phyloP scores from a whole-genome alignment of 2,888 invertebrate genomes.

The Andrena haemorrhoa region DNA sequence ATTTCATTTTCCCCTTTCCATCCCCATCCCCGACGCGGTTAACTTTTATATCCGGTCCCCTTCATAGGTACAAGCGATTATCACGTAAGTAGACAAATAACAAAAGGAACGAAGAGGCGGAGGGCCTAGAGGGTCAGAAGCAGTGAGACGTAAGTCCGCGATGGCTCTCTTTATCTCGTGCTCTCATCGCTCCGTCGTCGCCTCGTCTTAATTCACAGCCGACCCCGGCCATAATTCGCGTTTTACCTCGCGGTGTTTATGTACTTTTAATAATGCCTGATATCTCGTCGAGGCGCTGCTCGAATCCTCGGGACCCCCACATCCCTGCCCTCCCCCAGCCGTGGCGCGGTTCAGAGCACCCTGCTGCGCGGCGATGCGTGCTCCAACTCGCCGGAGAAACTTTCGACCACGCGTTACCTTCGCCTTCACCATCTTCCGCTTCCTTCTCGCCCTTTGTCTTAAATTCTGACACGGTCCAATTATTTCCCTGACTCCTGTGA shows the following conservation, averaged over 20 bases:
- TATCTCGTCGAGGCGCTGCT: slow-evolving; percentile 76
- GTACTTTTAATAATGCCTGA: slow-evolving; percentile 84
- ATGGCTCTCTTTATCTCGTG: slow-evolving; percentile 75
- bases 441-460: not conserved
- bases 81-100: slow-evolving; percentile 20
- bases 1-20: not conserved
- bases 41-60: not conserved
- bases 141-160: slow-evolving; percentile 47
- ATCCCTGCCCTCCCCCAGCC: slow-evolving; percentile 23
- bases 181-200: slow-evolving; percentile 78
- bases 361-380: slow-evolving; percentile 77
- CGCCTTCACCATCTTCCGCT: too few species aligned
- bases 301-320: slow-evolving; percentile 55
- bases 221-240: slow-evolving; percentile 80
- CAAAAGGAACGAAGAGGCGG: not conserved
- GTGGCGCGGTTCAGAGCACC: slow-evolving; percentile 55
- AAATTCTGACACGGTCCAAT: not conserved
- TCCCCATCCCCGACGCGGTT: not conserved
- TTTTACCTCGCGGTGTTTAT: slow-evolving; percentile 82
- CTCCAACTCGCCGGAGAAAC: slow-evolving; percentile 67
- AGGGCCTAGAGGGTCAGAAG: slow-evolving; percentile 24
- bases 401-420: slow-evolving; percentile 60
- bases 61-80: slow-evolving; percentile 21
- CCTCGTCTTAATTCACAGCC: slow-evolving; percentile 82
- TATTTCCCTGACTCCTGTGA: not conserved